Base-by-base conservation (phyloP, 2,888 invertebrate species). In the Crioceris asparagi region DNA sequence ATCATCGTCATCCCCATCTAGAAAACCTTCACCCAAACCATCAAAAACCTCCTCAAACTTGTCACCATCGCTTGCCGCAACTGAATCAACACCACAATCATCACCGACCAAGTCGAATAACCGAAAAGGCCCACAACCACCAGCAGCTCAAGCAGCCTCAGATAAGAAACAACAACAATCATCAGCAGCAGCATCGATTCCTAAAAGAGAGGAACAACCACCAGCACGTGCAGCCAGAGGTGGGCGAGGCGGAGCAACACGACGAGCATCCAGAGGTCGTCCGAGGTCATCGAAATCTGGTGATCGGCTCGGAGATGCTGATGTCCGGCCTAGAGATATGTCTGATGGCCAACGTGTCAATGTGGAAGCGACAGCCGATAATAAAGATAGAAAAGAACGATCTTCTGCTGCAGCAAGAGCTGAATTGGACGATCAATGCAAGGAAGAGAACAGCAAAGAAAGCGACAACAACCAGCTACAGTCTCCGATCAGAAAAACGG, bases 231-330 rank as follows among this genome's bases (percentile, higher is more conserved):
- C 38, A 7, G 32, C 32, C 36, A 43, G 37, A 40, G 43, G 38
- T 41, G 43, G 36, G 36, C 38, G 34, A 38, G 35, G 36, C 10
- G 38, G 36, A 12, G 40, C 30, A 29, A 43, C 39, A 30, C 67
- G 45, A 36, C 42, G 47, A 15, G 49, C 49, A 39, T 51, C 47
- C 43, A 52, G 43, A 46, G 54, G 57, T 33, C 46, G 58, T 38
- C 44, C 56, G 45, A 44, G 52, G 39, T 29, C 55, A 44, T 46
- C 55, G 52, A 56, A 62, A 55, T 46, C 71, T 59, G 66, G 77
- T 77, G 70, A 75, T 76, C 66, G 77, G 72, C 58, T 74, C 74
- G 64, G 77, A 77, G 71, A 74, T 72, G 65, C 67, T 78, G 62
- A 72, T 72, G 63, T 74, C 72, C 60, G 72, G 74, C 32, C 61